These are phyloP conservation scores for Drosophila auraria DNA, from an alignment of 1,140 invertebrate genomes.

Conservation along the genomic window DNA sequence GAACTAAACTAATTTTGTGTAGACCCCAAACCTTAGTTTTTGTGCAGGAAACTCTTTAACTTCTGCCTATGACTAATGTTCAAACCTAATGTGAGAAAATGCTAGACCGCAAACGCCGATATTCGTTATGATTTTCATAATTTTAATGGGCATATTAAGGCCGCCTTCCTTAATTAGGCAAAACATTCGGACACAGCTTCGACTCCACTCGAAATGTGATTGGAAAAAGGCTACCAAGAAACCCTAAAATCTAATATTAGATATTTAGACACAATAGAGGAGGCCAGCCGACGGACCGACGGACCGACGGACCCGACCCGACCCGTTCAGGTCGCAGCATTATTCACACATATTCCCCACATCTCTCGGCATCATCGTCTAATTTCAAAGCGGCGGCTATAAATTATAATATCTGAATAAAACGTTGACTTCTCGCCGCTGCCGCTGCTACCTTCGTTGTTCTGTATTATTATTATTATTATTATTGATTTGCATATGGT, in stretches of 20 bases:
- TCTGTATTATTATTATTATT: constrained; percentile 66
- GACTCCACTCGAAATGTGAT: constrained; percentile 2
- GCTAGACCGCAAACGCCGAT: constrained; percentile 18
- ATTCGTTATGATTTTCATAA: constrained; percentile 74
- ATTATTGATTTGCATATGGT: constrained; percentile 75
- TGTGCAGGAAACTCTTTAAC: constrained; percentile 32
- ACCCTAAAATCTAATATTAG: constrained; percentile 39
- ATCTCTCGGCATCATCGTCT: constrained; percentile 45
- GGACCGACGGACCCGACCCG: constrained; percentile 22
- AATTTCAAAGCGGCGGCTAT: constrained; percentile 80
- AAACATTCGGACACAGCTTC: constrained; percentile 33
- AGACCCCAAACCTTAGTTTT: constrained; percentile 1
- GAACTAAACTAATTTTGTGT: not conserved
- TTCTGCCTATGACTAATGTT: constrained; percentile 43
- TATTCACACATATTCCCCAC: constrained; percentile 70
- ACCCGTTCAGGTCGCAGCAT: constrained; percentile 72
- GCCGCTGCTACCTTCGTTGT: constrained; percentile 29
- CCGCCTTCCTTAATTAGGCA: constrained; percentile 77
- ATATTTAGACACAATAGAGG: constrained; percentile 42
- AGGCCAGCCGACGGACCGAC: constrained; percentile 46
- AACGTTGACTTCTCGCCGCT: constrained; percentile 52
- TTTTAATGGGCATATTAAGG: constrained; percentile 80
- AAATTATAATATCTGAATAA: constrained; percentile 76
- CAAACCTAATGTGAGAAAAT: constrained; percentile 54
- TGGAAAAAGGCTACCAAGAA: constrained; percentile 29